phyloP scores from a whole-genome alignment of 2,797 vertebrate species.

The Xenentodon cancila region DNA sequence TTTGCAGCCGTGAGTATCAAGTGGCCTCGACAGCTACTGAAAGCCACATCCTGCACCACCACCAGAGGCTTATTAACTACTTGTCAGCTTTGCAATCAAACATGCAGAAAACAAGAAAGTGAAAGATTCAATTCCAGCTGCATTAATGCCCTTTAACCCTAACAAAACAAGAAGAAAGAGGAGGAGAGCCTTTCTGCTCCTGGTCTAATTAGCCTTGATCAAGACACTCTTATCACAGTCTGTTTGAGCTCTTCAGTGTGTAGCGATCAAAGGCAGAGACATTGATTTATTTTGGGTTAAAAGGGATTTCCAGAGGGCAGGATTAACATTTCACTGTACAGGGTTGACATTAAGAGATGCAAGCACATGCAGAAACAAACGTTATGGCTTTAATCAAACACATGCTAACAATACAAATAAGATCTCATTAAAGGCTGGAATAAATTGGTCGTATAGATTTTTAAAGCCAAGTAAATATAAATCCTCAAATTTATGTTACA shows the following conservation, averaged over 20 bases:
- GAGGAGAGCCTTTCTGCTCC: conserved; percentile 46
- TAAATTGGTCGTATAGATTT: background rate
- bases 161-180: conserved; percentile 15
- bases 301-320: conserved; percentile 76
- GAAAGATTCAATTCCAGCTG: conserved; percentile 61
- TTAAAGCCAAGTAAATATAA: too few relatives aligned
- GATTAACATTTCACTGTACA: conserved; percentile 75
- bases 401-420: conserved; percentile 7
- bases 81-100: conserved; percentile 42
- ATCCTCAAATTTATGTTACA: too few relatives aligned
- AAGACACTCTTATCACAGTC: conserved; percentile 70
- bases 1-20: conserved; percentile 69
- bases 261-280: conserved; percentile 70
- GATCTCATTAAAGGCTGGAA: conserved; percentile 3
- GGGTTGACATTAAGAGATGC: conserved; percentile 61
- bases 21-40: conserved; percentile 54
- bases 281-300: conserved; percentile 79
- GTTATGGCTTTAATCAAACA: conserved; percentile 13
- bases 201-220: conserved; percentile 74
- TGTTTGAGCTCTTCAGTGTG: conserved; percentile 71
- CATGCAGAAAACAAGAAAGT: conserved; percentile 40
- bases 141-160: conserved; percentile 55
- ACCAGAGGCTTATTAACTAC: conserved; percentile 48
- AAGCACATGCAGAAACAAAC: conserved; percentile 11
- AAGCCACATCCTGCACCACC: conserved; percentile 26